These are phyloP conservation scores for Pseudoips prasinana DNA, from an alignment of 2,888 invertebrate species.

Conservation along the genomic window DNA sequence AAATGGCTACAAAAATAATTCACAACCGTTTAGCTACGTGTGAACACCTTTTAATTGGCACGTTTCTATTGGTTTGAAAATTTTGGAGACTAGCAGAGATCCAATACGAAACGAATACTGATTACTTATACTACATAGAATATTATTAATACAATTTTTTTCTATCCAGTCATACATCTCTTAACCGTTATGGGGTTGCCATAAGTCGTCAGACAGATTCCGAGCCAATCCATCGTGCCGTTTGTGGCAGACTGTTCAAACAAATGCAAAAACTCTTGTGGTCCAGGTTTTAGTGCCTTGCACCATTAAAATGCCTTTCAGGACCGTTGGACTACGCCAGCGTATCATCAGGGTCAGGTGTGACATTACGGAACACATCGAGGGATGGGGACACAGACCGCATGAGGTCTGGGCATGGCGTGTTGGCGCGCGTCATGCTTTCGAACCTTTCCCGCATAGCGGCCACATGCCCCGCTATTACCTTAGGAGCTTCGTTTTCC, in stretches of 20 bases:
- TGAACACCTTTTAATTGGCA: conserved; percentile 34
- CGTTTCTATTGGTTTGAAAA: conserved; percentile 34
- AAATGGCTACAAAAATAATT: conserved; percentile 45
- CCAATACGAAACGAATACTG: conserved; percentile 35
- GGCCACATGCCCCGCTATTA: conserved; percentile 74
- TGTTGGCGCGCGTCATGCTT: conserved; percentile 71
- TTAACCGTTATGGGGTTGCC: not conserved
- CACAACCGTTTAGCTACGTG: conserved; percentile 54
- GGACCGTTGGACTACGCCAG: conserved; percentile 34
- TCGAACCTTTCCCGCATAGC: conserved; percentile 78
- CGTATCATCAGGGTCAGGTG: conserved; percentile 62
- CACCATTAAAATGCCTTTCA: too few relatives aligned
- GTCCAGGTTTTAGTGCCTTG: too few relatives aligned
- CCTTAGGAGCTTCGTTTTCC: conserved; percentile 28
- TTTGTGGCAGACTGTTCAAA: too few relatives aligned
- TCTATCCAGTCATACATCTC: conserved; percentile 24
- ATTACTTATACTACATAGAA: conserved; percentile 19
- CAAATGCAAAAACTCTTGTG: too few relatives aligned
- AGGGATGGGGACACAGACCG: conserved; percentile 55
- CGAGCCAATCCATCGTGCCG: too few relatives aligned
- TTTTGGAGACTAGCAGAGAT: conserved; percentile 35
- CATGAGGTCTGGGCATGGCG: conserved; percentile 61
- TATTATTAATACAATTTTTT: conserved; percentile 8
- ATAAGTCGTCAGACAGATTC: conserved; percentile 1
- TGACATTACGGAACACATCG: conserved; percentile 55